These are phyloP conservation scores for Andricus quercusramuli DNA, from an alignment of 2,888 invertebrate genomes.

Conservation along the genomic window DNA sequence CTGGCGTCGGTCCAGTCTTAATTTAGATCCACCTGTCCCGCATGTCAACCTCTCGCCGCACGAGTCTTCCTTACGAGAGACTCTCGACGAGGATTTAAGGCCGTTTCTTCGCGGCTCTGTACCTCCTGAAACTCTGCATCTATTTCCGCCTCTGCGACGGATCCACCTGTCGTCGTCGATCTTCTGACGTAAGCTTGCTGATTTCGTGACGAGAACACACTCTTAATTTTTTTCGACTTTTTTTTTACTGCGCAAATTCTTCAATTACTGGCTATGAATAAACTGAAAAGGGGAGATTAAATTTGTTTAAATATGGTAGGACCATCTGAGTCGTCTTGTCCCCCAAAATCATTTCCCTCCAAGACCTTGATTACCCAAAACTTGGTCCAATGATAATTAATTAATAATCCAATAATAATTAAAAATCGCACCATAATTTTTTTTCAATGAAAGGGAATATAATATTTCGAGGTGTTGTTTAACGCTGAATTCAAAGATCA, in stretches of 20 bases:
- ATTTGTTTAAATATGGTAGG: too few species aligned
- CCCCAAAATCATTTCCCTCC: too few species aligned
- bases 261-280: background rate
- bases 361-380: too few species aligned
- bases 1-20: conserved; percentile 78
- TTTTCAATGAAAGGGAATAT: too few species aligned
- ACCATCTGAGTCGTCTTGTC: too few species aligned
- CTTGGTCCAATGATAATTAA: too few species aligned
- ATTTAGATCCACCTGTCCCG: conserved; percentile 79
- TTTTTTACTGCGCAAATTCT: background rate
- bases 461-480: too few species aligned
- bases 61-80: conserved; percentile 48
- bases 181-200: conserved; percentile 51
- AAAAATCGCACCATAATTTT: too few species aligned
- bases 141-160: conserved; percentile 65
- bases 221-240: background rate
- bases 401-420: too few species aligned
- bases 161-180: conserved; percentile 72
- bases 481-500: too few species aligned
- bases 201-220: background rate
- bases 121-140: conserved; percentile 57
- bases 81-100: conserved; percentile 63
- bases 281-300: background rate
- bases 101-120: conserved; percentile 56
- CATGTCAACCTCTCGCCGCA: conserved; percentile 69